Evolutionary conservation across 2,113 vertebrate genomes (phyloP), one percentile per base, ranked within the genome.

Genomic region (Cavia aperea): DNA sequence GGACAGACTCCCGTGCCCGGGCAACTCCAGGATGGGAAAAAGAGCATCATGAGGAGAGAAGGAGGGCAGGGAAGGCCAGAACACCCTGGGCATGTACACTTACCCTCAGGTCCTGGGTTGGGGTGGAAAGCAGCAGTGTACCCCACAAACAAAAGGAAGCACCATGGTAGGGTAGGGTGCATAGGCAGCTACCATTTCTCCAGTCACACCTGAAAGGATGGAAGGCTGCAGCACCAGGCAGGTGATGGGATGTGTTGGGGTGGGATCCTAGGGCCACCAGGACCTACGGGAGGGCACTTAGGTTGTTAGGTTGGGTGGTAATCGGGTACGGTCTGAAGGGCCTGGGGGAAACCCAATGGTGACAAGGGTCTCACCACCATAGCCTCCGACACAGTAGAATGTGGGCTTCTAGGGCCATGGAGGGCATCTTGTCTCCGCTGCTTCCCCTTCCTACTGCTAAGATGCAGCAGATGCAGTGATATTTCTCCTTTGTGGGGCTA

Each of bases 131-230:
- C 18, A 46, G 39, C 10, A 21, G 2, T n/a, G 3, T 60, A 15
- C 4, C 23, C 0, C 2, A 5, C 23, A 9, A 3, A n/a, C 16
- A n/a, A 9, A 72, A 39, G 54, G 26, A 46, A 56, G 60, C 2
- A 16, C 6, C 29, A 23, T 2, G 4, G 31, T 24, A 29, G n/a
- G 24, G 46, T 19, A 15, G 2, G 43, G 39, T 24, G 14, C 33
- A 63, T 8, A 65, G 5, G 14, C 5, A 15, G 2, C 24, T 33
- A 8, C 13, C 3, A 31, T 36, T 93, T 82, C 70, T 86, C 46
- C 31, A 83, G 75, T 5, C 63, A 62, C 7, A 62, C 19, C 21
- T 56, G 24, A 24, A 62, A 81, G 39, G 5, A 43, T 7, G 14
- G 46, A 18, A 49, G 73, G 43, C 2, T 24, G 43, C 21, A 49